These are phyloP conservation scores for Patella vulgata DNA, from an alignment of 1,140 invertebrate genomes.

Conservation along the genomic window DNA sequence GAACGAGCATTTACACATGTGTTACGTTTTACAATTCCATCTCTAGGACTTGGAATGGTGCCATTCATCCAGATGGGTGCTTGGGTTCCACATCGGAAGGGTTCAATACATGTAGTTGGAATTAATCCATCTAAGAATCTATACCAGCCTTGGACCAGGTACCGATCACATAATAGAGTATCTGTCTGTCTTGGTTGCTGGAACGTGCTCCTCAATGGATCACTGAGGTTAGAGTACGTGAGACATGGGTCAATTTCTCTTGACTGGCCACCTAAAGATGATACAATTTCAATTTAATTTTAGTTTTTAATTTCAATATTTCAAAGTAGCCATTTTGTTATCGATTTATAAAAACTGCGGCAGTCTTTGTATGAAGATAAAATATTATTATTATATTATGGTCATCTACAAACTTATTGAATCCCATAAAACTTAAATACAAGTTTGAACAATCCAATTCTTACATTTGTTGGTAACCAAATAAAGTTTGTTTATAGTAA, in stretches of 20 bases:
- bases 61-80: constrained; percentile 41
- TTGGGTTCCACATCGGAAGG: constrained; percentile 39
- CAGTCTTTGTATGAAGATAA: no score
- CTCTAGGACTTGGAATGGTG: constrained; percentile 7
- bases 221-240: constrained; percentile 4
- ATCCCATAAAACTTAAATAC: no score
- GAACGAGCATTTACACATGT: constrained; percentile 23
- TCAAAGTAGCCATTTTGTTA: no score
- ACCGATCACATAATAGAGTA: constrained; percentile 29
- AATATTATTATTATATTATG: no score
- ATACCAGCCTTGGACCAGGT: constrained; percentile 32
- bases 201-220: constrained; percentile 26
- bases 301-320: no score
- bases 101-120: constrained; percentile 29
- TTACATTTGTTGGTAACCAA: no score
- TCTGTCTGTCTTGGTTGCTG: constrained; percentile 23
- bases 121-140: constrained; percentile 27
- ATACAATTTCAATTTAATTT: no score
- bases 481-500: no score
- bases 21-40: constrained; percentile 19
- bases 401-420: no score
- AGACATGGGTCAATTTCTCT: neutral
- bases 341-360: no score
- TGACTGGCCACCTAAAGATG: neutral
- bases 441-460: no score